These are phyloP conservation scores for Uropetala carovei DNA, from an alignment of 2,888 invertebrate genomes.

Conservation along the genomic window DNA sequence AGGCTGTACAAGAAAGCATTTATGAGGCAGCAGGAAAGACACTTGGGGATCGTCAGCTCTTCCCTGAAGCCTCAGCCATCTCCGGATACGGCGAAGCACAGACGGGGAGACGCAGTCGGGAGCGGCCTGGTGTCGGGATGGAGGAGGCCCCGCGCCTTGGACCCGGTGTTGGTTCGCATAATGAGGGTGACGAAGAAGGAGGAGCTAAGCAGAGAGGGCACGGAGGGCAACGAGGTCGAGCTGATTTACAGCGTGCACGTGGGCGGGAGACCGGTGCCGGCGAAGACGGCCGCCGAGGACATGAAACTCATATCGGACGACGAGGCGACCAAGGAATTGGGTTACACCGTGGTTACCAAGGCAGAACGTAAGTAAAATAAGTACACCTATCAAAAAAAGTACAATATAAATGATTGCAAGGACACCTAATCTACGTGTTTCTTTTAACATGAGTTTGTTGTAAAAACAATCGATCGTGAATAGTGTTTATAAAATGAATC, in stretches of 20 bases:
- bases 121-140: not conserved
- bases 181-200: conserved; percentile 16
- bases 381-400: no score
- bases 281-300: conserved; percentile 88
- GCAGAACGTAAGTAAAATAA: conserved; percentile 85
- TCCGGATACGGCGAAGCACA: not conserved
- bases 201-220: not conserved
- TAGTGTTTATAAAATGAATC: no score
- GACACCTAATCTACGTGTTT: no score
- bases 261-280: conserved; percentile 87
- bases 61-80: conserved; percentile 69
- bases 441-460: no score
- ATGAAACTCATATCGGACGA: conserved; percentile 88
- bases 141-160: conserved; percentile 45
- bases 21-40: conserved; percentile 85
- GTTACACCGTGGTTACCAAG: conserved; percentile 87
- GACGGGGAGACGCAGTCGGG: not conserved
- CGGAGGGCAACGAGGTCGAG: conserved; percentile 70
- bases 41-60: conserved; percentile 83
- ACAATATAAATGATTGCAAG: no score
- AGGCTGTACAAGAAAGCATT: conserved; percentile 89
- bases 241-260: conserved; percentile 89
- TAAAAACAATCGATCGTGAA: no score
- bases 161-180: conserved; percentile 30
- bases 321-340: conserved; percentile 85